Evolutionary conservation across 2,797 vertebrate genomes (phyloP).

Genomic region (Antrozous pallidus): DNA sequence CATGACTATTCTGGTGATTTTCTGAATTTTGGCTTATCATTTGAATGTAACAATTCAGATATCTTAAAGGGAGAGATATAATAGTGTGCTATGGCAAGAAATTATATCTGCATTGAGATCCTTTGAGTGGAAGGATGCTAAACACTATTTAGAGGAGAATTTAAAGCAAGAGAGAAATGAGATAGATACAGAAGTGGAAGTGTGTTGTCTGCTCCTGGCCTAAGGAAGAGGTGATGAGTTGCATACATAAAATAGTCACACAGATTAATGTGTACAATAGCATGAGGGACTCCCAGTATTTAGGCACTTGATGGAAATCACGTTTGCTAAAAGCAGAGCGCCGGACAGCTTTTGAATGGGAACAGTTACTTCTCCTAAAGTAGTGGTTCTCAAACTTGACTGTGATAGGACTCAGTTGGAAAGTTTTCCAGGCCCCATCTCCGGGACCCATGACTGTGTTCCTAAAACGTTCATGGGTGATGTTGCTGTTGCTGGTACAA

Average conservation of each 20-base stretch:
- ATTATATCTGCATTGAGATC: not conserved
- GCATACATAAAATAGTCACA: not conserved
- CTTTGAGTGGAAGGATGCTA: not conserved
- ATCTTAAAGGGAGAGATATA: not conserved
- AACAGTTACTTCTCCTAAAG: not conserved
- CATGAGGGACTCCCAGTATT: not conserved
- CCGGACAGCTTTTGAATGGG: not conserved
- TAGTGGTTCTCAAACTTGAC: not conserved
- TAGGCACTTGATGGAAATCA: not conserved
- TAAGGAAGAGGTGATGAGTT: not conserved
- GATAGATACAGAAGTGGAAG: not conserved
- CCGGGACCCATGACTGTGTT: not conserved
- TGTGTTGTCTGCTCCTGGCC: not conserved
- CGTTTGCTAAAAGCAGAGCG: not conserved
- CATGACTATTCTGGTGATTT: not conserved
- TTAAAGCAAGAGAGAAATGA: not conserved
- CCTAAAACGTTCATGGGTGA: not conserved
- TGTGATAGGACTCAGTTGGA: not conserved
- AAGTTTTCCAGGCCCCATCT: not conserved
- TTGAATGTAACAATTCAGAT: not conserved
- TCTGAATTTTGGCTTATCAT: not conserved
- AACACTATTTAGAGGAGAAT: not conserved
- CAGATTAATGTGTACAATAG: not conserved
- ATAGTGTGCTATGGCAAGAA: conserved; percentile 9
- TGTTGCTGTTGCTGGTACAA: not conserved